A percentile compares a stretch with the other conserved stretches of the same genome.
Evolutionary conservation across 2,113 vertebrate species (phyloP).

Genomic region (Solenodon paradoxus): DNA sequence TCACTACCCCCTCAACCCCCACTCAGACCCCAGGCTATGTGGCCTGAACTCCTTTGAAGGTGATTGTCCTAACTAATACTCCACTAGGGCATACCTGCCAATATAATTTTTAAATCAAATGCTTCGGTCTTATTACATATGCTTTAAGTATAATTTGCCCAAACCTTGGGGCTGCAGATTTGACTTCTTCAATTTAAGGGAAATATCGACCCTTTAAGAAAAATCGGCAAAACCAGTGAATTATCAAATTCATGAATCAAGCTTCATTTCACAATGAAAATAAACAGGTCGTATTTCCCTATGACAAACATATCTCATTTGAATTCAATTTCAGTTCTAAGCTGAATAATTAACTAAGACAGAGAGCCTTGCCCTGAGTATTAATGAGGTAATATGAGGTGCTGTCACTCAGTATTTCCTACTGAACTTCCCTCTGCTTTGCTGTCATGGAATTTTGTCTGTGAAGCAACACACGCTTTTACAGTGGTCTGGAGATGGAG

Average conservation of each 20-base stretch:
- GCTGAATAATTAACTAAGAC: not conserved
- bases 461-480: not conserved
- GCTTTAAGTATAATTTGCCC: not conserved
- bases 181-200: not conserved
- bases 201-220: not conserved
- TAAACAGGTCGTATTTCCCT: not conserved
- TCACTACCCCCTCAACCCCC: too few species aligned
- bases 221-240: not conserved
- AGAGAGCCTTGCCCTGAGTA: not conserved
- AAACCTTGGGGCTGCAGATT: not conserved
- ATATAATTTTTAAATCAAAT: slow-evolving; percentile 2
- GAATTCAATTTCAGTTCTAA: slow-evolving; percentile 1
- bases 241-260: not conserved
- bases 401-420: not conserved
- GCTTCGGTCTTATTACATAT: not conserved
- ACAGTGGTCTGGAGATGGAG: not conserved
- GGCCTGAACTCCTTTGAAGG: too few species aligned
- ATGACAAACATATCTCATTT: not conserved
- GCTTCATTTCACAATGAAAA: not conserved
- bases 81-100: too few species aligned
- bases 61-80: too few species aligned
- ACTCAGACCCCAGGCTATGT: too few species aligned
- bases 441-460: not conserved
- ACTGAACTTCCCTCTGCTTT: not conserved
- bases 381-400: not conserved